Conservation (phyloP, 2,113 vertebrate species). For the Chaenocephalus aceratus region DNA sequence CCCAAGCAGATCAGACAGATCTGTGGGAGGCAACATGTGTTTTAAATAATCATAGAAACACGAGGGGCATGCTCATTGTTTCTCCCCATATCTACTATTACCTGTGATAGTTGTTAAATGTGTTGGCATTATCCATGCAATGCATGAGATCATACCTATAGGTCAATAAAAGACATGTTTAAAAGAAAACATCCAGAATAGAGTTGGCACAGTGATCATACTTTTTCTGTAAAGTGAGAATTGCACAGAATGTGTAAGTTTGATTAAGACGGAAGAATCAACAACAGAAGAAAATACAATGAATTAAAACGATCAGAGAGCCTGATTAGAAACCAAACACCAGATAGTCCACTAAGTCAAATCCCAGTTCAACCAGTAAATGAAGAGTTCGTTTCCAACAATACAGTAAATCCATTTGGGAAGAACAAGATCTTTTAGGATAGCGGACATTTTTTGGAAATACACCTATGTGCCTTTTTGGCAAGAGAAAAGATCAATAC, state of each 20-base stretch:
- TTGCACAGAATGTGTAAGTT: not conserved
- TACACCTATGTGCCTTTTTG: not conserved
- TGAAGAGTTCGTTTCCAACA: conserved; percentile 54
- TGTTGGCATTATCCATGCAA: not conserved
- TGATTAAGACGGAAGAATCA: conserved; percentile 15
- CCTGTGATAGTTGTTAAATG: not conserved
- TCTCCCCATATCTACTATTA: not conserved
- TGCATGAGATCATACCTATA: not conserved
- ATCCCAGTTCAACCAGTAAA: conserved; percentile 21
- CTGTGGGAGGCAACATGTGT: not conserved
- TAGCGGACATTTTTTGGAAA: not conserved
- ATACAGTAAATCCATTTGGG: not conserved
- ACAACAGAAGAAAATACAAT: not conserved
- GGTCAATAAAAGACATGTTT: not conserved
- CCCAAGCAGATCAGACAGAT: not conserved
- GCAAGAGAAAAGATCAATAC: not conserved
- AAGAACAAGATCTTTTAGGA: not conserved
- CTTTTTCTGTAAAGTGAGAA: not conserved
- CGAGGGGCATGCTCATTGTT: not conserved
- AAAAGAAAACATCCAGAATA: not conserved
- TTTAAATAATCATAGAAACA: not conserved
- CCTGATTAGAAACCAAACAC: conserved; percentile 13
- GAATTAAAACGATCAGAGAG: conserved; percentile 12
- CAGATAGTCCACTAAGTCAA: conserved; percentile 1
- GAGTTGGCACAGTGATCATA: not conserved